phyloP scores from a whole-genome alignment of 2,113 vertebrate genomes.

The Pongo abelii region DNA sequence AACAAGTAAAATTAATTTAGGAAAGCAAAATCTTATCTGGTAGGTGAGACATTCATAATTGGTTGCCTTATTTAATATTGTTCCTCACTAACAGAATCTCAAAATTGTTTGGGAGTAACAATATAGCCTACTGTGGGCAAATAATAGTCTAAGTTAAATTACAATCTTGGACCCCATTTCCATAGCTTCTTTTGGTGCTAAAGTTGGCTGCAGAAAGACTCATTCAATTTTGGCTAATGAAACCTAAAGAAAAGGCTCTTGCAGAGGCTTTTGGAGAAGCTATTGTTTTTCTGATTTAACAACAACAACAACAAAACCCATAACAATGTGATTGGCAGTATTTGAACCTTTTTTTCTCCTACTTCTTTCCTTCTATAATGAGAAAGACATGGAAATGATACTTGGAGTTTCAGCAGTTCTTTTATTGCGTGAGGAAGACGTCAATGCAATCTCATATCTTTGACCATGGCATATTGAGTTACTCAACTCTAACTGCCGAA shows the following conservation, averaged over 20 bases:
- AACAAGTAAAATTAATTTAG: conserved; percentile 13
- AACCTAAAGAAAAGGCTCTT: background rate
- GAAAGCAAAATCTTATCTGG: background rate
- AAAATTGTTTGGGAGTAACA: background rate
- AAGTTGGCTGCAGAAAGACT: background rate
- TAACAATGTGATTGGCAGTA: background rate
- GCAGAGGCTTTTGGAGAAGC: background rate
- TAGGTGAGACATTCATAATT: background rate
- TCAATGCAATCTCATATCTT: background rate
- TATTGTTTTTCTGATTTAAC: background rate
- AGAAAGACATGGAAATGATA: background rate
- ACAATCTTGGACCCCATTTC: background rate
- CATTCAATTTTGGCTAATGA: background rate
- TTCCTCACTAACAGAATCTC: background rate
- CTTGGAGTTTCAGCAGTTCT: background rate
- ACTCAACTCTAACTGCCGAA: background rate
- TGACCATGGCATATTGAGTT: background rate
- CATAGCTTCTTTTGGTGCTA: background rate
- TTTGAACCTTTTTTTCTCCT: background rate
- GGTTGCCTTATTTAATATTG: background rate
- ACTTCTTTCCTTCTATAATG: background rate
- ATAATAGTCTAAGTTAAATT: background rate
- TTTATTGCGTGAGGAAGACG: background rate
- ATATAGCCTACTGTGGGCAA: background rate
- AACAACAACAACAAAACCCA: background rate